phyloP scores from a whole-genome alignment of 2,797 vertebrate genomes.

The Melanotaenia trifasciata region DNA sequence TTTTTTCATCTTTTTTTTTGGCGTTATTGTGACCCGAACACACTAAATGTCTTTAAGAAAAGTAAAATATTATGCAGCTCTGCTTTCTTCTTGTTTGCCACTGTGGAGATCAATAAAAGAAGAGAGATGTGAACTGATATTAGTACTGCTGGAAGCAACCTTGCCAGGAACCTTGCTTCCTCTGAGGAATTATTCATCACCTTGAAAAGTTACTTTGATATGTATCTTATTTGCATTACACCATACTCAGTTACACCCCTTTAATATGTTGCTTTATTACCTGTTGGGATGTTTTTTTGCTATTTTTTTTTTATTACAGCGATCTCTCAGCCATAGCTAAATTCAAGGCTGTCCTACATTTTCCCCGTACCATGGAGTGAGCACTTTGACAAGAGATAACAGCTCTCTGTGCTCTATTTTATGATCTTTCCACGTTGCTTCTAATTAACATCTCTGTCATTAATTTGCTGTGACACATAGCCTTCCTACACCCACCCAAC shows the following conservation, averaged over 20 bases:
- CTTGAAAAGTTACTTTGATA: constrained; percentile 40
- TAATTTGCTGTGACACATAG: constrained; percentile 80
- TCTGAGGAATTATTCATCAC: constrained; percentile 23
- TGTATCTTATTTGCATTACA: constrained; percentile 39
- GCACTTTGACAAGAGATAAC: constrained; percentile 65
- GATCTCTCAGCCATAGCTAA: constrained; percentile 35
- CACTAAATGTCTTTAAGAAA: constrained; percentile 26
- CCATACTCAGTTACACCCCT: constrained; percentile 16
- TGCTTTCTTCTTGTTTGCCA: constrained; percentile 26
- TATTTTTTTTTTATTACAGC: constrained; percentile 3
- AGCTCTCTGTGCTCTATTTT: constrained; percentile 68
- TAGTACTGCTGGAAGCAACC: constrained; percentile 23
- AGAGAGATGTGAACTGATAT: constrained; percentile 25
- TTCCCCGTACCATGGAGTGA: constrained; percentile 17
- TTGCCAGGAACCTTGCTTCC: constrained; percentile 21
- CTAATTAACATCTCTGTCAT: constrained; percentile 81
- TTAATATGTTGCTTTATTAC: constrained; percentile 43
- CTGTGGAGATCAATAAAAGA: constrained; percentile 45
- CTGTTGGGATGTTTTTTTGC: constrained; percentile 28
- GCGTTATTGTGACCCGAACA: constrained; percentile 25
- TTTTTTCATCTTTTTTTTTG: constrained; percentile 3
- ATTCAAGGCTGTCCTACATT: constrained; percentile 73
- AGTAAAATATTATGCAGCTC: constrained; percentile 32
- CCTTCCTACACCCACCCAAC: constrained; percentile 44
- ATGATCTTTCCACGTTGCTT: constrained; percentile 78